Evolutionary conservation across 2,888 invertebrate genomes (phyloP).

Genomic region (Selenia dentaria): DNA sequence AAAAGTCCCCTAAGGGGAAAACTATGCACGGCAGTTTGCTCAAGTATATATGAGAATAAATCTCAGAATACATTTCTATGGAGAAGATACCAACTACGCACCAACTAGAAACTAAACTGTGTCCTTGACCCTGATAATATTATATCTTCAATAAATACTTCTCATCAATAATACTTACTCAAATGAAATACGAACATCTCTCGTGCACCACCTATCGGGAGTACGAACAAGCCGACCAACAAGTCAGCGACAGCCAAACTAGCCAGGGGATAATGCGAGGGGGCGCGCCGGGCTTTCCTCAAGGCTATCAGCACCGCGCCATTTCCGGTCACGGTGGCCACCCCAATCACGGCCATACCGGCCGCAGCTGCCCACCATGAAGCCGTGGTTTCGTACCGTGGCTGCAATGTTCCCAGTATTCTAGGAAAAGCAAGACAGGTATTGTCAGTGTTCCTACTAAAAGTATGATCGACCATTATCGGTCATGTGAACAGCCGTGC

Average conservation of each 20-base stretch:
- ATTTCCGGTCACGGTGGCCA: conserved; percentile 60
- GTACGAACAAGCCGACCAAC: conserved; percentile 81
- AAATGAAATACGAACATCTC: conserved; percentile 81
- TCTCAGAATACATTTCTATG: too few species aligned
- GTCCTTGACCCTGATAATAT: too few species aligned
- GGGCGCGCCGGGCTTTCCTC: conserved; percentile 58
- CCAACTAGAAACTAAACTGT: too few species aligned
- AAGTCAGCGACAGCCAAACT: conserved; percentile 88
- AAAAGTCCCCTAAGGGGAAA: too few species aligned
- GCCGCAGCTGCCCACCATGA: conserved; percentile 46
- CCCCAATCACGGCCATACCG: conserved; percentile 49
- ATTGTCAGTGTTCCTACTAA: too few species aligned
- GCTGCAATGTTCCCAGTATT: conserved; percentile 29
- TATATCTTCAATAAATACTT: too few species aligned
- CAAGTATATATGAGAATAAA: too few species aligned
- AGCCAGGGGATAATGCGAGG: conserved; percentile 88
- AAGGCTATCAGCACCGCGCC: conserved; percentile 60
- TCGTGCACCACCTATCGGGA: conserved; percentile 83
- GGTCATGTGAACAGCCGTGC: too few species aligned
- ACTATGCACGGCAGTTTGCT: too few species aligned
- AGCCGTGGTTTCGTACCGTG: conserved; percentile 50
- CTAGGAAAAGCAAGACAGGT: too few species aligned
- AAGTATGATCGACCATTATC: too few species aligned
- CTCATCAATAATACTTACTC: conserved; percentile 50
- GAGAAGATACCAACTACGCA: too few species aligned